Evolutionary conservation across 2,888 invertebrate species (phyloP), one percentile per base, ranked within the genome.

Genomic region (Glaucopsyche alexis): DNA sequence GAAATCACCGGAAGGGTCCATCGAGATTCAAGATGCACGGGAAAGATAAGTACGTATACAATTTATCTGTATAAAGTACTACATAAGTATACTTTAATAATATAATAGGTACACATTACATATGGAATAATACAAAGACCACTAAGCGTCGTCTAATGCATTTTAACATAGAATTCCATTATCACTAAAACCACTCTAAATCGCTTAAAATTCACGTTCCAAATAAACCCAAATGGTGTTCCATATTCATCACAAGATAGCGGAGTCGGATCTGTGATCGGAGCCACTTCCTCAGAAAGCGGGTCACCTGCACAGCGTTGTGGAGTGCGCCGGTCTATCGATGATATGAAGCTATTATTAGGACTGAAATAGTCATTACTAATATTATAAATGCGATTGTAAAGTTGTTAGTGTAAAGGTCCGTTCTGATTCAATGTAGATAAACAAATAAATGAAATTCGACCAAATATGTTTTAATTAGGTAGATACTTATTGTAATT

Each of bases 241-340:
- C 40, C 42, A 66, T 66, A 66, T 66, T 66, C 66, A 66, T 66
- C 66, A 8, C 55, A 7, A 40, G 66, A 66, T 66, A 66, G 42
- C 40, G n/a, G 14, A 9, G 6, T 40, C 42, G 40, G 66, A 16
- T 66, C 40, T 16, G 29, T 29, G 16, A 55, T 55, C 16, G 55
- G 55, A 55, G 9, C 8, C 9, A 66, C 66, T 66, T 66, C 66
- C 66, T 40, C 16, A 8, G n/a, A 42, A 66, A 66, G 0, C 42
- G 66, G 66, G 66, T 66, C 66, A 66, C 66, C 42, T 38, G 13
- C 14, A 13, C 13, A 11, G 7, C 9, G 11, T 11, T 47, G 11
- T 60, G 19, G 29, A 29, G 29, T 29, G 29, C 42, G 42, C 42
- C 42, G 42, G 42, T 29, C 29, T 60, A 60, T 60, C 29, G 4